A percentile compares a stretch with the other conserved stretches of the same genome.
Evolutionary conservation across 2,888 invertebrate species (phyloP).

Genomic region (Hoplodrina ambigua): DNA sequence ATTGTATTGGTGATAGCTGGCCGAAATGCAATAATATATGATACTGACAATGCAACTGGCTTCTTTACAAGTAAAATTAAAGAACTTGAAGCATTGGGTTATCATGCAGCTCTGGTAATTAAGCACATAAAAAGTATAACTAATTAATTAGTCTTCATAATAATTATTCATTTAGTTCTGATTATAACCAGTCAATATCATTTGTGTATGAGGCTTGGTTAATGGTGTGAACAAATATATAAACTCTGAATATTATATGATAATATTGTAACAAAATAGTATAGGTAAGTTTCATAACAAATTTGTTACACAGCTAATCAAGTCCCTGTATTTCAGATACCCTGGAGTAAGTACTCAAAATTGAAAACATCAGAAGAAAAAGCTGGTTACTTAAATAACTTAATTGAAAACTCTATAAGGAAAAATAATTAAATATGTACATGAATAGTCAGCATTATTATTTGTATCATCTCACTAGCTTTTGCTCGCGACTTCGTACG

Average conservation of each 20-base stretch:
- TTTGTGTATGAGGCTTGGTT: too few relatives aligned
- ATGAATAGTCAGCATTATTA: slow-evolving; percentile 1
- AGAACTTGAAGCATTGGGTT: slow-evolving; percentile 92
- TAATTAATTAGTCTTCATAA: too few relatives aligned
- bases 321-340: slow-evolving; percentile 83
- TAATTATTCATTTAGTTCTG: too few relatives aligned
- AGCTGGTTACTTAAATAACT: slow-evolving; percentile 73
- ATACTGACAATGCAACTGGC: slow-evolving; percentile 89
- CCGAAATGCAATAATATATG: slow-evolving; percentile 91
- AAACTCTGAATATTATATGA: too few relatives aligned
- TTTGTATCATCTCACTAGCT: neutral
- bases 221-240: too few relatives aligned
- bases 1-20: slow-evolving; percentile 91
- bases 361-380: slow-evolving; percentile 75
- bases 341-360: slow-evolving; percentile 85
- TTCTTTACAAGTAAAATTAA: slow-evolving; percentile 91
- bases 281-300: too few relatives aligned
- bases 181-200: too few relatives aligned
- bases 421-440: slow-evolving; percentile 57
- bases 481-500: too few relatives aligned
- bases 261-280: too few relatives aligned
- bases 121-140: slow-evolving; percentile 61
- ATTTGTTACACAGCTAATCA: neutral
- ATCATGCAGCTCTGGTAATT: slow-evolving; percentile 90
- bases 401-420: slow-evolving; percentile 72